Base-by-base conservation (phyloP, 1,140 invertebrate genomes). In the Diorhabda carinulata region DNA sequence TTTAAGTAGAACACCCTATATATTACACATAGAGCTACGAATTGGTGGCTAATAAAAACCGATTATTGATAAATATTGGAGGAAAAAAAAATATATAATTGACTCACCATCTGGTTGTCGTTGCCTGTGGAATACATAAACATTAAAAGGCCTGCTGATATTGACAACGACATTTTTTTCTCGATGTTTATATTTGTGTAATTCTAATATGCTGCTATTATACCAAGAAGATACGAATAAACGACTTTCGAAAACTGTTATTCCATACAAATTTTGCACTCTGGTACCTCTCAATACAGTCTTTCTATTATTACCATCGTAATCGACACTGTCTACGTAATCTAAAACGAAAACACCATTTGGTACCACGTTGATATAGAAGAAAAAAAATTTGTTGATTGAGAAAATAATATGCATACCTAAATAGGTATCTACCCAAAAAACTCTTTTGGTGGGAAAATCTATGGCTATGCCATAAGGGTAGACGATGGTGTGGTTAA, bases 351-450 rank as follows among this genome's bases (percentile, higher is more conserved):
- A 52, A 52, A 52, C 4, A 4, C 6, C n/a, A 25, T 25, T 25
- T 25, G 25, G 25, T 25, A 25, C 25, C 25, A 25, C 25, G 25
- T 25, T 25, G 25, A 25, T 25, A 25, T 0, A 0, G 1, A 25
- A 25, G 25, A 25, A 25, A 25, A 25, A 25, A 25, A 25, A 25
- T 1, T 25, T 25, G 25, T 25, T 25, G 25, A 1, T 25, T 25
- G 25, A 25, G 25, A 25, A 25, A 25, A 25, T 25, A 25, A 25
- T 25, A 25, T 25, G n/a, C 47, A 8, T 52, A 52, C 47, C 47
- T 52, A 92, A 83, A 81, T 91, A 92, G 8, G 86, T 87, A 81
- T 93, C 91, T 52, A 90, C 88, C 90, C 91, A 94, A 81, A 93
- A 94, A 8, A 95, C 83, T 73, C 88, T 85, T 71, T 87, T 80